Conservation (phyloP, 2,113 vertebrate genomes). For the Poeciliopsis retropinna region DNA sequence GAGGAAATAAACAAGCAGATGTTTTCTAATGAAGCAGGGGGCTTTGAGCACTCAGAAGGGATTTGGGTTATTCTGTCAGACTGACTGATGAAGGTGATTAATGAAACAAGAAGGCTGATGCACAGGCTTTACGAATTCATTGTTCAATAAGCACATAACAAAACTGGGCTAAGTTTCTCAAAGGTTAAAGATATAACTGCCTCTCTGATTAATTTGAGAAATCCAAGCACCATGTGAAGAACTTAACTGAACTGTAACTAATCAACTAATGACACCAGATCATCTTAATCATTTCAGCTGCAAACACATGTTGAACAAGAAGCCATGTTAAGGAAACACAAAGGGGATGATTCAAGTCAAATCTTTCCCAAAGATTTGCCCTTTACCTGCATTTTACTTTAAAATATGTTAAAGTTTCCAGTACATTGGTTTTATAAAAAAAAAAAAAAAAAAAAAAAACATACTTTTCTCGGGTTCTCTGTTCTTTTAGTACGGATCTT, state of each 20-base stretch:
- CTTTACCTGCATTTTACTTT: not conserved
- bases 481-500: too few species aligned
- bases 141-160: not conserved
- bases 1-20: conserved; percentile 68
- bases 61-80: conserved; percentile 53
- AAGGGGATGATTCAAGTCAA: not conserved
- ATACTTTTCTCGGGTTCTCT: too few species aligned
- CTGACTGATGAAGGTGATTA: conserved; percentile 58
- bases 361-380: too few species aligned
- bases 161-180: conserved; percentile 22
- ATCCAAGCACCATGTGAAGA: not conserved
- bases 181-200: conserved; percentile 14
- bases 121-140: not conserved
- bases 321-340: not conserved
- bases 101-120: conserved; percentile 23
- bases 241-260: conserved; percentile 13
- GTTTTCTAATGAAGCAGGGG: conserved; percentile 64
- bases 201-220: conserved; percentile 34
- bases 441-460: too few species aligned
- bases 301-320: not conserved
- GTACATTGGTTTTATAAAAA: too few species aligned
- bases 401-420: too few species aligned
- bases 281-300: conserved; percentile 12
- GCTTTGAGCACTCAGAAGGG: conserved; percentile 53
- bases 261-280: conserved; percentile 2